Base-by-base conservation (phyloP, 1,140 invertebrate species). In the Dufourea novaeangliae region DNA sequence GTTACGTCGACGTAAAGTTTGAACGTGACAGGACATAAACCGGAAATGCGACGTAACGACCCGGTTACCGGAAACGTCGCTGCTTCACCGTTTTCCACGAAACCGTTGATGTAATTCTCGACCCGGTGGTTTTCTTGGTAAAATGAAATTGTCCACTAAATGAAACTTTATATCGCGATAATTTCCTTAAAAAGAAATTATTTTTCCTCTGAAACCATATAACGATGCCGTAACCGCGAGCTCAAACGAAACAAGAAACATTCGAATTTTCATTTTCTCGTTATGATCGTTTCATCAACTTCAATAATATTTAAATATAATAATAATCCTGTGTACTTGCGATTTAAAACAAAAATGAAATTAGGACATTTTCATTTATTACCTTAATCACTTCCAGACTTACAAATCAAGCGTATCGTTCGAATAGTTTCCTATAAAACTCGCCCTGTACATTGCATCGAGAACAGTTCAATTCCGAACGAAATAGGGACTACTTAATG, bases 121-220 rank as follows among this genome's bases (percentile, higher is more conserved):
- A 34, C 39, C 20, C 32, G 29, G 52, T 17, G 56, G 6, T 22
- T n/a, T n/a, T n/a, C 32, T 39, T 50, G 41, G 57, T 22, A 29
- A 39, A 63, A 63, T 52, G 70, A 73, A 73, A 73, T 52, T 52
- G 59, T 6, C 17, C 41, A 52, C 52, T 52, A 63, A 73, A 52
- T 1, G 29, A 17, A 39, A 63, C 52, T 39, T 29, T 22, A 14
- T 44, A 27, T 71, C 39, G 54, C 29, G 32, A n/a, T n/a, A n/a
- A n/a, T n/a, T n/a, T n/a, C n/a, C n/a, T 73, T 63, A 73, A 63
- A 1, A 44, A 32, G 41, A 44, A 39, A 73, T 73, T 73, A 54
- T 73, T 52, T 63, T 73, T 46, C 17, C 59, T 6, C 22, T 14
- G 59, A 4, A 27, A 73, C 37, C 32, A 44, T 63, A 29, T 27